Percentiles rank a stretch among this genome's conserved stretches.
phyloP scores from a whole-genome alignment of 2,888 invertebrate species.

The Elegia similella region DNA sequence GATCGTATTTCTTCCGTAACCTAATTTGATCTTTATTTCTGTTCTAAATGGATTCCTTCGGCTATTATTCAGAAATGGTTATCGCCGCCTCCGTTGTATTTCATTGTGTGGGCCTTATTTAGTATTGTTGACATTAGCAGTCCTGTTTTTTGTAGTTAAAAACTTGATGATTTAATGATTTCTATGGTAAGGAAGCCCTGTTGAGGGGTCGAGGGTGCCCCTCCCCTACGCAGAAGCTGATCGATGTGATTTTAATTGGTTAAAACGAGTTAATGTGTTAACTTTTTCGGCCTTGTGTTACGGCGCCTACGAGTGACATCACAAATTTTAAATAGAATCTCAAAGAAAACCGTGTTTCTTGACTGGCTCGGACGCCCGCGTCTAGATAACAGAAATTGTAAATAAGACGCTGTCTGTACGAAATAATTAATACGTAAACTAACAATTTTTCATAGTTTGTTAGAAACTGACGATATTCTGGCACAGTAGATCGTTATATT shows the following conservation, averaged over 20 bases:
- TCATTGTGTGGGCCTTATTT: constrained; percentile 28
- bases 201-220: constrained; percentile 18
- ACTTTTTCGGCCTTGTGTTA: constrained; percentile 55
- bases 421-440: neutral
- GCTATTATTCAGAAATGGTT: constrained; percentile 27
- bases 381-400: constrained; percentile 8
- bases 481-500: no score
- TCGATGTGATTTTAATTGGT: constrained; percentile 36
- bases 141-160: neutral
- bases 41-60: constrained; percentile 36
- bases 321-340: constrained; percentile 73
- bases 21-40: constrained; percentile 52
- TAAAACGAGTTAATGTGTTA: constrained; percentile 40
- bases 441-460: neutral
- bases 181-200: constrained; percentile 22
- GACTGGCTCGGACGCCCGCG: neutral
- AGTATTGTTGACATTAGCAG: constrained; percentile 58
- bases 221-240: constrained; percentile 23
- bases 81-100: constrained; percentile 25
- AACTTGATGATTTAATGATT: constrained; percentile 17
- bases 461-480: neutral
- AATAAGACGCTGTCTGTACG: constrained; percentile 10
- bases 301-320: constrained; percentile 73
- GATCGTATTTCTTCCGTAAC: constrained; percentile 71
- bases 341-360: constrained; percentile 39